Evolutionary conservation across 2,888 invertebrate species (phyloP).

Genomic region (Caenorhabditis sp.): DNA sequence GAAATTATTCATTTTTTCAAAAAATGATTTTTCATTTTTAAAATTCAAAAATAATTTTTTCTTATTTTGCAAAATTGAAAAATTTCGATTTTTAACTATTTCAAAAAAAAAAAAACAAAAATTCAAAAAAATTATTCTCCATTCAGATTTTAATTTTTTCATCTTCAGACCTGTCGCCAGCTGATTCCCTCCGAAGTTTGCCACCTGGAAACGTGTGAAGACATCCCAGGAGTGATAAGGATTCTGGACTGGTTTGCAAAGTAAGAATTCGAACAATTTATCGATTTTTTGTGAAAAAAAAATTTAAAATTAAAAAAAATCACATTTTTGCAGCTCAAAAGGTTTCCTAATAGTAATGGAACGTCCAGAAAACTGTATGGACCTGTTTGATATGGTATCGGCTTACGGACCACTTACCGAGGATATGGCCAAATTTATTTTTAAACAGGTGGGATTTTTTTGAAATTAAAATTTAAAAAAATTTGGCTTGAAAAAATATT

Average conservation of each 20-base stretch:
- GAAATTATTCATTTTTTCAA: too few relatives aligned
- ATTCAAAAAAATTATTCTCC: background rate
- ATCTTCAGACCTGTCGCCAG: slow-evolving; percentile 74
- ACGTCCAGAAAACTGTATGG: slow-evolving; percentile 77
- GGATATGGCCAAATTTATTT: slow-evolving; percentile 76
- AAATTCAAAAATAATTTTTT: too few relatives aligned
- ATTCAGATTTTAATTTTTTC: background rate
- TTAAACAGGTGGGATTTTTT: slow-evolving; percentile 69
- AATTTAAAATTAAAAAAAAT: too few relatives aligned
- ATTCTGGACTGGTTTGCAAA: slow-evolving; percentile 81
- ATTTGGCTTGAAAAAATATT: too few relatives aligned
- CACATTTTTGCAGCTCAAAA: slow-evolving; percentile 76
- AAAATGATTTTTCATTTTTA: too few relatives aligned
- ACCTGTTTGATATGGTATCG: slow-evolving; percentile 79
- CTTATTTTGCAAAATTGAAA: background rate
- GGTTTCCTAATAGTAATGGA: slow-evolving; percentile 81
- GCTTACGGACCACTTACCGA: slow-evolving; percentile 78
- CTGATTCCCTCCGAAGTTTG: slow-evolving; percentile 81
- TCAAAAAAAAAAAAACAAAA: background rate
- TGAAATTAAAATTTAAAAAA: too few relatives aligned
- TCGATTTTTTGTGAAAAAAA: background rate
- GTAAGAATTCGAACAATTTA: slow-evolving; percentile 62
- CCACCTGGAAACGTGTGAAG: slow-evolving; percentile 77
- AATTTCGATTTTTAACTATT: too few relatives aligned
- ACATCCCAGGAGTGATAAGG: slow-evolving; percentile 77